Percentiles rank a stretch among this genome's conserved stretches.
Conservation (phyloP, 2,888 invertebrate species). For the Stegana nigrithorax region DNA sequence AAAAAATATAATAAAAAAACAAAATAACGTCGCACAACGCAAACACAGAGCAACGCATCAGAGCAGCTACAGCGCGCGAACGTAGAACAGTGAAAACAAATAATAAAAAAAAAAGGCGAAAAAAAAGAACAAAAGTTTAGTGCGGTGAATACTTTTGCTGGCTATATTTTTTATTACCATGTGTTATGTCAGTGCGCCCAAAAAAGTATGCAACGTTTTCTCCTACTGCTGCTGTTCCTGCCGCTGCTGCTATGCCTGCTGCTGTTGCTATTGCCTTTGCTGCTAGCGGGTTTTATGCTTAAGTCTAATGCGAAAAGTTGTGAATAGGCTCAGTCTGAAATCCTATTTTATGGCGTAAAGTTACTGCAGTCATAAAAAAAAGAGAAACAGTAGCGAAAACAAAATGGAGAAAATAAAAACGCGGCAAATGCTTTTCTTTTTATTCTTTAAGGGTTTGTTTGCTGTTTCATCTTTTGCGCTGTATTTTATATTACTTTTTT, state of each 20-base stretch:
- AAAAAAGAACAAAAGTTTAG: neutral
- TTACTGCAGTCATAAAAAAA: constrained; percentile 58
- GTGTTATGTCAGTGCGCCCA: neutral
- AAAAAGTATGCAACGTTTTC: neutral
- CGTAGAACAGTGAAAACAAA: neutral
- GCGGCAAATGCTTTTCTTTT: constrained; percentile 9
- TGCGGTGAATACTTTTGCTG: neutral
- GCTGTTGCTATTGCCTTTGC: constrained; percentile 15
- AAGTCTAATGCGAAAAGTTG: constrained; percentile 61
- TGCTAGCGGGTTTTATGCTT: constrained; percentile 57
- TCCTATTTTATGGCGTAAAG: constrained; percentile 58
- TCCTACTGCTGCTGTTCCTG: neutral
- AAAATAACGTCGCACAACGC: neutral
- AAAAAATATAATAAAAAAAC: constrained; percentile 4
- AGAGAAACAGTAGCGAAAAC: too few relatives aligned
- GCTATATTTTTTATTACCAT: constrained; percentile 4
- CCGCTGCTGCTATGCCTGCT: neutral
- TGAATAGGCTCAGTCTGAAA: constrained; percentile 61
- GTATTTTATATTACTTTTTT: neutral
- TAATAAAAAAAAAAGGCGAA: neutral
- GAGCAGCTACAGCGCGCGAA: too few relatives aligned
- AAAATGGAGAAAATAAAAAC: too few relatives aligned
- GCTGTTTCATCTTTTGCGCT: neutral
- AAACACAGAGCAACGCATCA: too few relatives aligned
- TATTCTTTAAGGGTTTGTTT: neutral